Evolutionary conservation across 2,113 vertebrate genomes (phyloP), one percentile per base, ranked within the genome.

Genomic region (Cisticola juncidis): DNA sequence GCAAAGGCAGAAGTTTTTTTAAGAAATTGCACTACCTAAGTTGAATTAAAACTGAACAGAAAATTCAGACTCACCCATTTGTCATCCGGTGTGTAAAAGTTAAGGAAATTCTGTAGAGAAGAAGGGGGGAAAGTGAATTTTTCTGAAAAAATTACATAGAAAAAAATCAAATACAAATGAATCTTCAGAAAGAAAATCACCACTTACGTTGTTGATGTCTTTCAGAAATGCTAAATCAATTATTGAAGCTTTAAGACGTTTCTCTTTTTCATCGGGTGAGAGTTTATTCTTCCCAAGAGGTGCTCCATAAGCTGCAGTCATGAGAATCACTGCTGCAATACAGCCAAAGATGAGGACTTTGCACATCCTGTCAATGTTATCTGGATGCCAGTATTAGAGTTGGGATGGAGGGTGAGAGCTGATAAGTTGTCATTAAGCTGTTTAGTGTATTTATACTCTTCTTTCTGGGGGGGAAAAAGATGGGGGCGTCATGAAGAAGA

Each of bases 381-480:
- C 95, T 94, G 24, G 62, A 13, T 85, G 90, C 35, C 47, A 44
- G 11, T 88, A 86, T 87, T 93, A 51, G 72, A 80, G 94, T 87
- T 90, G 87, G 65, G 62, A 47, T 95, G 62, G 56, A 19, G 26
- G 89, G 28, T 84, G 86, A 87, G 86, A 89, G 90, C 90, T 76
- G 83, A 25, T 94, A 93, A 94, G 40, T 89, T 97, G 95, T 90
- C 92, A 94, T 97, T 81, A 74, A 87, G 69, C 90, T 85, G 45
- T 90, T 94, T 83, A 76, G 82, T 71, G 80, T 96, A 98, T 98
- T 98, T 99, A 99, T 98, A 98, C 97, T 84, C 72, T 95, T 95
- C 95, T 94, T 93, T 97, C 90, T 98, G 97, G 98, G 90, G 98
- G 98, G 98, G 97, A 90, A 84, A 94, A 97, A 71, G 66, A 91